Conservation (phyloP, 2,113 vertebrate genomes). For the Edolisoma coerulescens region DNA sequence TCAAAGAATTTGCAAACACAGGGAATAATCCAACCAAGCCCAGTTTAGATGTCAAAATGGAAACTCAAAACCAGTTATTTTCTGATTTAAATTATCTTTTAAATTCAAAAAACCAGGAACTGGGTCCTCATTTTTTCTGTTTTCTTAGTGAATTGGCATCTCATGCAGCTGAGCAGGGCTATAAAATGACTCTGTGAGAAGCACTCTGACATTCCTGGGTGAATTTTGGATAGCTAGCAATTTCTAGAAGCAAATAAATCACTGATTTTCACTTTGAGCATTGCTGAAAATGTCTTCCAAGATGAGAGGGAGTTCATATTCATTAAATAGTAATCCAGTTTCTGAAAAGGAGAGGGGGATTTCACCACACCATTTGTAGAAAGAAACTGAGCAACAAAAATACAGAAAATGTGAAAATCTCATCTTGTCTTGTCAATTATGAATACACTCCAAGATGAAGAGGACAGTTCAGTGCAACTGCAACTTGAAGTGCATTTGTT, state of each 20-base stretch:
- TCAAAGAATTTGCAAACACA: neutral
- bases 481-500: neutral
- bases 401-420: neutral
- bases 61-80: neutral
- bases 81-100: neutral
- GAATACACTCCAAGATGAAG: neutral
- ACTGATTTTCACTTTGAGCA: neutral
- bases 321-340: neutral
- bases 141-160: neutral
- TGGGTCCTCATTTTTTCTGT: neutral
- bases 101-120: neutral
- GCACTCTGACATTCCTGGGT: neutral
- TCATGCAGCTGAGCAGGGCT: neutral
- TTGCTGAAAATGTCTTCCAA: neutral
- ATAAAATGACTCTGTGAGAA: neutral
- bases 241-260: neutral
- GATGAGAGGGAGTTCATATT: neutral
- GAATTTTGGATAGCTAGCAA: neutral
- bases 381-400: neutral
- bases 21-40: neutral
- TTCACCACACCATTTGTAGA: neutral
- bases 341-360: neutral
- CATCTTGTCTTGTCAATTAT: neutral
- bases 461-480: neutral
- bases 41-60: neutral